A percentile compares a stretch with the other conserved stretches of the same genome.
Evolutionary conservation across 2,797 vertebrate species (phyloP).

Genomic region (Sebastes glaucus): DNA sequence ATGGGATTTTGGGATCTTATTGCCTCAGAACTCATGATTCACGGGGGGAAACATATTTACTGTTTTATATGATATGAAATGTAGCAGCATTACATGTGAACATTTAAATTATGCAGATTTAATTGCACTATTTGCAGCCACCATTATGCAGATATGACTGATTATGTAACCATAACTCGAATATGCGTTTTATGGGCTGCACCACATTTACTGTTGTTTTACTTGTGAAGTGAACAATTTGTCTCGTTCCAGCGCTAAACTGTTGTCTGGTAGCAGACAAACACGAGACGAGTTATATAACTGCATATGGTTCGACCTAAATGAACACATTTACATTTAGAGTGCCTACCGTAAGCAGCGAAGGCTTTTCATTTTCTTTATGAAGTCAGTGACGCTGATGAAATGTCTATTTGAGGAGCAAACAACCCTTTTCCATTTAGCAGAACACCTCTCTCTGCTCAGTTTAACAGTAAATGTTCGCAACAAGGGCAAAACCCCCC

Average conservation of each 20-base stretch:
- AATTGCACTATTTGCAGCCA: background rate
- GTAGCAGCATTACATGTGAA: background rate
- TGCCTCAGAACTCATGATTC: background rate
- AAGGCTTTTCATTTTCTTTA: conserved; percentile 30
- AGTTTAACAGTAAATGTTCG: conserved; percentile 67
- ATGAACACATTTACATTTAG: conserved; percentile 71
- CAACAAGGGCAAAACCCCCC: conserved; percentile 19
- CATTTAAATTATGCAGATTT: conserved; percentile 8
- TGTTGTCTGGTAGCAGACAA: conserved; percentile 22
- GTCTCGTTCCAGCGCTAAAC: background rate
- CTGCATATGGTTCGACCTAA: conserved; percentile 37
- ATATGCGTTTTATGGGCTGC: background rate
- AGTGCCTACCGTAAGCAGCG: conserved; percentile 26
- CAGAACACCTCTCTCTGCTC: conserved; percentile 60
- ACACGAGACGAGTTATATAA: conserved; percentile 41
- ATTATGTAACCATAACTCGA: background rate
- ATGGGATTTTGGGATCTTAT: background rate
- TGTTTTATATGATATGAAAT: background rate
- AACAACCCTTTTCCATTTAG: conserved; percentile 75
- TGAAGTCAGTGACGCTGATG: conserved; percentile 37
- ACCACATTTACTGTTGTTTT: background rate
- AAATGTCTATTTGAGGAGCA: conserved; percentile 53
- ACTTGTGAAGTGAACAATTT: background rate
- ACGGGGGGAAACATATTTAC: background rate
- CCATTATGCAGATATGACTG: background rate